Conservation (phyloP, 2,797 vertebrate genomes). For the Coreius guichenoti region DNA sequence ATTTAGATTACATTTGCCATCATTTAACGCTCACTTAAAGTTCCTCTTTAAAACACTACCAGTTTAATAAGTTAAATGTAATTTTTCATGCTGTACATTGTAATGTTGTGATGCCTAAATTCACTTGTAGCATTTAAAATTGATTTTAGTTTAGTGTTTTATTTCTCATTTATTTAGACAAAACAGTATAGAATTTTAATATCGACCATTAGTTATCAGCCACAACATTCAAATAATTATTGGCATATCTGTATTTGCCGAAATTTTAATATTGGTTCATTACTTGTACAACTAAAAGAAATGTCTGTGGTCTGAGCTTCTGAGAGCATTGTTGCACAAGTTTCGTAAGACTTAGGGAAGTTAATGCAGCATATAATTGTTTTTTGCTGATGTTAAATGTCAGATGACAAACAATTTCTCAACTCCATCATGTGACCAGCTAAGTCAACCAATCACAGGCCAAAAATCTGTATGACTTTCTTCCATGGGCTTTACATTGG, state of each 20-base stretch:
- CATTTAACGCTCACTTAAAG: not conserved
- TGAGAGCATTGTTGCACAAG: slow-evolving; percentile 21
- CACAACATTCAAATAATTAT: not conserved
- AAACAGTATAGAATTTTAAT: not conserved
- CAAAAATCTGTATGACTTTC: not conserved
- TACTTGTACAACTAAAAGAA: not conserved
- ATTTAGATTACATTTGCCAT: not conserved
- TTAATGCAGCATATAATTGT: not conserved
- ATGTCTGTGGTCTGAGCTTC: not conserved
- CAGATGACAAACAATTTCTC: slow-evolving; percentile 28
- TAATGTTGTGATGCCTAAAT: not conserved
- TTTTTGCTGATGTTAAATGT: slow-evolving; percentile 45
- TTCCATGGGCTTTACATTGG: not conserved
- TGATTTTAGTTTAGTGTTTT: not conserved
- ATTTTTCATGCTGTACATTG: not conserved
- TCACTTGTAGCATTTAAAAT: not conserved
- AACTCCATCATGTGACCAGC: slow-evolving; percentile 12
- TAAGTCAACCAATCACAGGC: not conserved
- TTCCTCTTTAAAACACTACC: not conserved
- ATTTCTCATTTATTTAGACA: not conserved
- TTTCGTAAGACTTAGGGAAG: slow-evolving; percentile 44
- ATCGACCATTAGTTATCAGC: not conserved
- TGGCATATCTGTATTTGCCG: not conserved
- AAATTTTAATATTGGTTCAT: not conserved
- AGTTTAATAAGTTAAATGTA: not conserved